These are phyloP conservation scores for Acanthopagrus latus DNA, from an alignment of 2,797 vertebrate species.

Conservation along the genomic window DNA sequence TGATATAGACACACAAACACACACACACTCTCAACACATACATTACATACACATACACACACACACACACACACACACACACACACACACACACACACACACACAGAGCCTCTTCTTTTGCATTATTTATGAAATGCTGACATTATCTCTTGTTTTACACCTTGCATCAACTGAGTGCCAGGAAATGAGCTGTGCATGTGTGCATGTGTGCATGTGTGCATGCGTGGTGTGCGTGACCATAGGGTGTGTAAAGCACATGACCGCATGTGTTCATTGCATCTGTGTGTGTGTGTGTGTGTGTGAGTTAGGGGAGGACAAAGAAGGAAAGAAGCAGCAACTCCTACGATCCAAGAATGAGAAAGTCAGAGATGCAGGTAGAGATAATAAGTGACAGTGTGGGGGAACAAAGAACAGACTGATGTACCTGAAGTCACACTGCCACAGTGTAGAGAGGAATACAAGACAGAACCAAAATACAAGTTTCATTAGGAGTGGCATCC, in stretches of 20 bases:
- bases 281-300: neutral
- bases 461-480: neutral
- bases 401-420: constrained; percentile 29
- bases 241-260: neutral
- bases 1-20: constrained; percentile 55
- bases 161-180: constrained; percentile 58
- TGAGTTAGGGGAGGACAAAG: constrained; percentile 2
- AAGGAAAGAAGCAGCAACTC: neutral
- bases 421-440: neutral
- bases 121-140: constrained; percentile 82
- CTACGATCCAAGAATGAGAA: constrained; percentile 8
- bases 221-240: neutral
- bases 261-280: neutral
- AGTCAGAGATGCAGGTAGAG: constrained; percentile 8
- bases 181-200: constrained; percentile 34
- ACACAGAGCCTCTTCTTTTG: constrained; percentile 54
- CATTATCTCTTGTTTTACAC: constrained; percentile 81
- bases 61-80: constrained; percentile 20
- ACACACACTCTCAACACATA: constrained; percentile 5
- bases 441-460: neutral
- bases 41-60: constrained; percentile 28
- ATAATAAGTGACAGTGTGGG: constrained; percentile 9
- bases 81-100: constrained; percentile 35
- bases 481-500: neutral
- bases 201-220: neutral